Base-by-base conservation (phyloP, 2,797 vertebrate species). In the Sciurus vulgaris region DNA sequence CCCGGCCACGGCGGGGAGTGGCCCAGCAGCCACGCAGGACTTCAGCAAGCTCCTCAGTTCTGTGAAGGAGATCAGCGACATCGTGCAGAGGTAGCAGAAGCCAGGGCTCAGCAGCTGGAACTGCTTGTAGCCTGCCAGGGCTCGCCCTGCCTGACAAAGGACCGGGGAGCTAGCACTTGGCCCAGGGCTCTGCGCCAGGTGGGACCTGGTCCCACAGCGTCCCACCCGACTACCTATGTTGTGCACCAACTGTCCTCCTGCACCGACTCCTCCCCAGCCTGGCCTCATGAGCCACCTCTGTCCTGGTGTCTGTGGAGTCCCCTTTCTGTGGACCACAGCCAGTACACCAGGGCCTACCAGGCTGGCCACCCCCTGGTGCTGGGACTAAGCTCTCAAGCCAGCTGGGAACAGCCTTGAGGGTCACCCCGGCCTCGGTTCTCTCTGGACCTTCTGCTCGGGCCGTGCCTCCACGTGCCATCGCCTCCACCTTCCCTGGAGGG, bases 11-110 rank as follows among this genome's bases (percentile, higher is more conserved):
- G 99, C 99, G 0, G 99, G 99, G 89, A 98, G 99, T 5, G 99
- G 99, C 33, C 98, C 99, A 0, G 99, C 99, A 0, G 98, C 99
- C 72, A 98, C 99, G 83, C 99, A 99, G 98, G 99, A 99, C 99
- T 99, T 99, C 97, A 99, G 99, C 98, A 99, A 99, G 97, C 99
- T 99, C 96, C 99, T 99, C 96, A 99, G 99, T 89, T 99, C 99
- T 0, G 99, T 99, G 98, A 99, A 99, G 97, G 99, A 99, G 99
- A 99, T 99, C 98, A 99, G 99, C 2, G 99, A 99, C 98, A 99
- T 99, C 4, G 99, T 99, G 84, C 99, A 99, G 99, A 99, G 99
- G 99, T 99, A 99, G 99, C 99, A 98, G 98, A 94, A 97, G 93
- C 94, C 97, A 20, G 95, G 76, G 14, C 47, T 38, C 28, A 94